Percentiles rank a stretch among this genome's conserved stretches.
phyloP scores from a whole-genome alignment of 2,113 vertebrate genomes.

The Pelecanoides urinatrix region DNA sequence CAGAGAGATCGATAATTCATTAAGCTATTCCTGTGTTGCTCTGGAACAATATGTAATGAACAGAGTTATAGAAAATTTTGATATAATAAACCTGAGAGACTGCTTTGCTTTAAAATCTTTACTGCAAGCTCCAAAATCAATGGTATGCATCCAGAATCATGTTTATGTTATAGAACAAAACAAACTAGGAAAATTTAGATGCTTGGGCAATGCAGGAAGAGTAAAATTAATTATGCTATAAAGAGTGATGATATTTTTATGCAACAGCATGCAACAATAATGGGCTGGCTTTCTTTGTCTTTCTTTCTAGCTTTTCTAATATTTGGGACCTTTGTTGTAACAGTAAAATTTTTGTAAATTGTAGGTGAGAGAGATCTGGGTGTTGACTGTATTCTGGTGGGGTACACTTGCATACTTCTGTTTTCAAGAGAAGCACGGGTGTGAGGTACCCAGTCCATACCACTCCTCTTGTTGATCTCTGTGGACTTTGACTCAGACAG shows the following conservation, averaged over 20 bases:
- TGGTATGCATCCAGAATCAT: not conserved
- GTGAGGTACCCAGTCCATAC: not conserved
- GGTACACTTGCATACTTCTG: not conserved
- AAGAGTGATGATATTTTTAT: not conserved
- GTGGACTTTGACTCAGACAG: not conserved
- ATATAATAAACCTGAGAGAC: not conserved
- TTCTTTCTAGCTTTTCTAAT: not conserved
- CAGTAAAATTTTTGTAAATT: not conserved
- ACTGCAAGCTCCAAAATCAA: not conserved
- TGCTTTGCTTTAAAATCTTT: not conserved
- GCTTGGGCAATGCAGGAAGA: not conserved
- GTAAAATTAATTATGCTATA: not conserved
- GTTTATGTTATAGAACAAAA: not conserved
- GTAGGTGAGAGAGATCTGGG: not conserved
- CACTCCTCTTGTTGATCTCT: not conserved
- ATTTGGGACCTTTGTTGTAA: not conserved
- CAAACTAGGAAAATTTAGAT: not conserved
- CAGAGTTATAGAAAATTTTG: not conserved
- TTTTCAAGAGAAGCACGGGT: not conserved
- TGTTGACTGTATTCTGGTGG: accelerated
- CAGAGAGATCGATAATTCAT: not conserved
- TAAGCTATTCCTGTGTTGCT: not conserved
- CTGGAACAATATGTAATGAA: not conserved
- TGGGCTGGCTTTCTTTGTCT: not conserved
- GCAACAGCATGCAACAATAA: not conserved